phyloP scores from a whole-genome alignment of 2,113 vertebrate species.

The Brachyistius frenatus region DNA sequence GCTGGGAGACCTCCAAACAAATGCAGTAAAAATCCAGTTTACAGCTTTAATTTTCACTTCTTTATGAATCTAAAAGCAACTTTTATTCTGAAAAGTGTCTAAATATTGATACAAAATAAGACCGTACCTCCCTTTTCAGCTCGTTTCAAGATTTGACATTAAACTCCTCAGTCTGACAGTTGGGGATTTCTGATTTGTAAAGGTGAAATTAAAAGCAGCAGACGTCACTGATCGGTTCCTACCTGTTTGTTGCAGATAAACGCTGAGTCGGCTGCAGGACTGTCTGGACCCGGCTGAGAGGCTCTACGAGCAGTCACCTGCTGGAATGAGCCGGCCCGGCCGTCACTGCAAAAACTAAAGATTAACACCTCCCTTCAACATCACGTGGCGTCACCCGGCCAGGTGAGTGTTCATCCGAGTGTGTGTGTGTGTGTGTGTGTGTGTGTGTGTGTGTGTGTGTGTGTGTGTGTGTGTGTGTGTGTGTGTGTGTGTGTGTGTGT shows the following conservation, averaged over 20 bases:
- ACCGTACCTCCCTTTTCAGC: not conserved
- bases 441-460: too few relatives aligned
- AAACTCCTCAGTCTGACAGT: not conserved
- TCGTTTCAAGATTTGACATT: not conserved
- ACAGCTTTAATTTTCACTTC: not conserved
- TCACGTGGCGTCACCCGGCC: constrained; percentile 49
- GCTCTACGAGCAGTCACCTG: constrained; percentile 45
- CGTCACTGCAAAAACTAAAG: constrained; percentile 58
- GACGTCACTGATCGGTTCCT: constrained; percentile 28
- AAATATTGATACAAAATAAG: too few relatives aligned
- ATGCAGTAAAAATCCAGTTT: too few relatives aligned
- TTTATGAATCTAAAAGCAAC: not conserved
- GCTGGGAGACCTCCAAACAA: not conserved
- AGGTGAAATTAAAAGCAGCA: not conserved
- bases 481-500: not conserved
- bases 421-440: not conserved
- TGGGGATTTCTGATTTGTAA: not conserved
- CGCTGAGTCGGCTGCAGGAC: constrained; percentile 14
- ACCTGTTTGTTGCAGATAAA: constrained; percentile 25
- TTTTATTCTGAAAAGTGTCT: too few relatives aligned
- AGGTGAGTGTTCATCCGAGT: constrained; percentile 26
- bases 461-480: not conserved
- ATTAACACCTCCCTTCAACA: constrained; percentile 68
- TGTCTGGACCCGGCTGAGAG: constrained; percentile 24
- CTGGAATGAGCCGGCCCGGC: constrained; percentile 63